These are phyloP conservation scores for Hafferia zeledoni DNA, from an alignment of 2,797 vertebrate species.

Conservation along the genomic window DNA sequence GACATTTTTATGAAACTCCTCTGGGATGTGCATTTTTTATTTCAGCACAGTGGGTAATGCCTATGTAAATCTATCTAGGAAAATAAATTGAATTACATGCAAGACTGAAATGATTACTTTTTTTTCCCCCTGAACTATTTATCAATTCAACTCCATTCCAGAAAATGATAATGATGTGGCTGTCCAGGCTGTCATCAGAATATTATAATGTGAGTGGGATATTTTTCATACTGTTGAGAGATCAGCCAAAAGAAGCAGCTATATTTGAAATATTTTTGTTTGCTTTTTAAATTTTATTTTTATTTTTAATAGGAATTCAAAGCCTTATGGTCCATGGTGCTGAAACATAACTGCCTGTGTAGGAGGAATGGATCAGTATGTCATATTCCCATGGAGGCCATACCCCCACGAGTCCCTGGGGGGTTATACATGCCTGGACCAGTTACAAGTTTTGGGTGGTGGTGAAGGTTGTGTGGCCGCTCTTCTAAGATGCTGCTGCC, in stretches of 20 bases:
- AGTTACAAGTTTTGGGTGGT: not conserved
- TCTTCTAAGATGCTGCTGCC: not conserved
- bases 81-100: not conserved
- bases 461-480: not conserved
- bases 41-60: not conserved
- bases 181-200: not conserved
- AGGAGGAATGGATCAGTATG: not conserved
- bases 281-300: not conserved
- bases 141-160: conserved; percentile 1
- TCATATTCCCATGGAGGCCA: not conserved
- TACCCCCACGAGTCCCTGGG: not conserved
- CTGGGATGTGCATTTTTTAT: not conserved
- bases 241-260: not conserved
- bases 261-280: not conserved
- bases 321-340: not conserved
- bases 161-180: not conserved
- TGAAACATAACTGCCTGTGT: not conserved
- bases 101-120: not conserved
- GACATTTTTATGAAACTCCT: not conserved
- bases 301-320: not conserved
- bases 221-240: not conserved
- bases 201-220: not conserved
- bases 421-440: not conserved
- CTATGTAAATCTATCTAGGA: not conserved
- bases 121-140: not conserved